Conservation (phyloP, 2,888 invertebrate genomes). For the Luffia ferchaultella region DNA sequence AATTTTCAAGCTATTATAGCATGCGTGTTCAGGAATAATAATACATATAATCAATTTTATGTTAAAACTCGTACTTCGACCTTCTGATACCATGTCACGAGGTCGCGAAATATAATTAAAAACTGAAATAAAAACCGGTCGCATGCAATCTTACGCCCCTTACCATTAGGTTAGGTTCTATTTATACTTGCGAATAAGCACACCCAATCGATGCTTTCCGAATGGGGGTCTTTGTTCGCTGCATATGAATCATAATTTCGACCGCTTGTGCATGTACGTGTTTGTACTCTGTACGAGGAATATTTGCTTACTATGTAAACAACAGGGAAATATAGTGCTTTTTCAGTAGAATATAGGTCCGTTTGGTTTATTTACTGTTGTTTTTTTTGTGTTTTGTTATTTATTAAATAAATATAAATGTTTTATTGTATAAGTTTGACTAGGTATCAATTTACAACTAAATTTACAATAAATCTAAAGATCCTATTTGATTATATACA, state of each 20-base stretch:
- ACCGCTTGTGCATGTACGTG: background rate
- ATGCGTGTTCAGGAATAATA: no score
- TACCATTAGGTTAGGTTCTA: background rate
- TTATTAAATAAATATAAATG: no score
- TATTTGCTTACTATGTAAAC: background rate
- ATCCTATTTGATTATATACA: no score
- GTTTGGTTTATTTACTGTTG: slow-evolving; percentile 12
- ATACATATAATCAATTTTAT: no score
- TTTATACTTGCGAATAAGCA: slow-evolving; percentile 4
- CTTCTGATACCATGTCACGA: background rate
- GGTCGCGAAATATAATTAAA: background rate
- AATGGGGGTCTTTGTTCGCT: slow-evolving; percentile 6
- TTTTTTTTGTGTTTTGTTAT: background rate
- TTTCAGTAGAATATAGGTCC: slow-evolving; percentile 20
- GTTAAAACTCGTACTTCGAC: no score
- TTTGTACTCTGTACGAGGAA: background rate
- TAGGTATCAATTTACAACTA: no score
- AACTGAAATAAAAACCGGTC: background rate
- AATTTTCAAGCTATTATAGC: no score
- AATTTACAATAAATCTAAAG: no score
- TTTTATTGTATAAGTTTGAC: no score
- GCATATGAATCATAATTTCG: slow-evolving; percentile 7
- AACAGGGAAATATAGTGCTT: background rate
- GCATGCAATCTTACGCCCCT: background rate
- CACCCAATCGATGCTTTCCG: slow-evolving; percentile 8